Evolutionary conservation across 2,113 vertebrate species (phyloP).

Genomic region (Odocoileus hemionus): DNA sequence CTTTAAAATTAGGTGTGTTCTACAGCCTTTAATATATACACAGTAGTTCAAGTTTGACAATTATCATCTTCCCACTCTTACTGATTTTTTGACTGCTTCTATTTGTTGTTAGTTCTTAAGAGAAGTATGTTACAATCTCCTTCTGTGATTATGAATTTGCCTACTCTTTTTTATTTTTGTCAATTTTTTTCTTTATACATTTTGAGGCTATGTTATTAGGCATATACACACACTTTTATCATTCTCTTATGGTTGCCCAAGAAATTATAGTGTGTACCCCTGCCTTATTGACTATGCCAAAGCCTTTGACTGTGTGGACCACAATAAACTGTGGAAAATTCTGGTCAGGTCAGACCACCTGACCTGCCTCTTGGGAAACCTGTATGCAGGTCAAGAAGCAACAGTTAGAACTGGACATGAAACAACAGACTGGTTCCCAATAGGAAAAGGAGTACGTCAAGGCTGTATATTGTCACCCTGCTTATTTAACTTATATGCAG

Average conservation of each 20-base stretch:
- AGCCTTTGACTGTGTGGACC: too few species aligned
- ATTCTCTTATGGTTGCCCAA: neutral
- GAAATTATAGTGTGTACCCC: neutral
- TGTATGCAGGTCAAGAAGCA: too few species aligned
- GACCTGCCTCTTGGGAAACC: too few species aligned
- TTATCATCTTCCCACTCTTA: neutral
- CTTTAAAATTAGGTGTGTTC: neutral
- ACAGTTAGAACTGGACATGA: too few species aligned
- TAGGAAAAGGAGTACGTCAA: too few species aligned
- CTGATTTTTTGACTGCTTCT: neutral
- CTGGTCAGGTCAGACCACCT: too few species aligned
- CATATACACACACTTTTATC: neutral
- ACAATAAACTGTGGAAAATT: too few species aligned
- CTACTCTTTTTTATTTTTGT: neutral
- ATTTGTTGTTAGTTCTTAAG: neutral
- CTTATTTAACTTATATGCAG: too few species aligned
- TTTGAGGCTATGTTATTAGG: neutral
- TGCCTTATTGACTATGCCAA: too few species aligned
- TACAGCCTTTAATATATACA: neutral
- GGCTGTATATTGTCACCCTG: too few species aligned
- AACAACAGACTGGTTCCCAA: too few species aligned
- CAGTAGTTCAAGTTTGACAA: neutral
- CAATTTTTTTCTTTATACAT: neutral
- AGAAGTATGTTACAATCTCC: neutral
- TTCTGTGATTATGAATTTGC: neutral